Conservation (phyloP, 2,113 vertebrate species). For the Mixornis gularis region DNA sequence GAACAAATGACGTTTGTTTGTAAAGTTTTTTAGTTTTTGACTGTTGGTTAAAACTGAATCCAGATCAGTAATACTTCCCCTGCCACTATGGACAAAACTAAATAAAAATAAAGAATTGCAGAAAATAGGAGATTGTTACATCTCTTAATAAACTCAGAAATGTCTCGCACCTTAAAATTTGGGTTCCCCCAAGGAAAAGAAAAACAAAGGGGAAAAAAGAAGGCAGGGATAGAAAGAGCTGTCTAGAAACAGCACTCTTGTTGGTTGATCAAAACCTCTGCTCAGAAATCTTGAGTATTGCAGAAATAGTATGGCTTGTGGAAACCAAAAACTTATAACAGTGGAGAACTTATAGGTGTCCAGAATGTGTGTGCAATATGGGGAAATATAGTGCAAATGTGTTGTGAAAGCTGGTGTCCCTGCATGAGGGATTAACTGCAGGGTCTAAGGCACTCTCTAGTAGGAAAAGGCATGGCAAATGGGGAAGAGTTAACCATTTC, state of each 20-base stretch:
- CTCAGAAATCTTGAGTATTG: neutral
- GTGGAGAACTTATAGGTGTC: neutral
- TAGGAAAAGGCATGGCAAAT: neutral
- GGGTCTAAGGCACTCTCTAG: neutral
- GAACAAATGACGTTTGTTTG: neutral
- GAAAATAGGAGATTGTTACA: neutral
- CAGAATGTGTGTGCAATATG: neutral
- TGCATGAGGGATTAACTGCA: neutral
- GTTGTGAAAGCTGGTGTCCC: neutral
- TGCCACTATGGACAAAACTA: neutral
- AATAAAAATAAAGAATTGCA: neutral
- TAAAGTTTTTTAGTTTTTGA: neutral
- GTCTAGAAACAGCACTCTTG: neutral
- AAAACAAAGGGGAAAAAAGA: accelerated
- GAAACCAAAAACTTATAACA: neutral
- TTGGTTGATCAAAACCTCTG: neutral
- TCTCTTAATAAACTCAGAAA: neutral
- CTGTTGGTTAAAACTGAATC: neutral
- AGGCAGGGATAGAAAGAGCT: neutral
- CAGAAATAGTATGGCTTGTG: neutral
- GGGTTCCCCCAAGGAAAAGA: accelerated
- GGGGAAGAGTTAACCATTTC: neutral
- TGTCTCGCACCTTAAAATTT: neutral
- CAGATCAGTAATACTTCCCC: neutral
- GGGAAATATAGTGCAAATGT: neutral